Percentiles rank a stretch among this genome's conserved stretches.
These are phyloP conservation scores for Torymus tubicola DNA, from an alignment of 2,888 invertebrate genomes.

Conservation along the genomic window DNA sequence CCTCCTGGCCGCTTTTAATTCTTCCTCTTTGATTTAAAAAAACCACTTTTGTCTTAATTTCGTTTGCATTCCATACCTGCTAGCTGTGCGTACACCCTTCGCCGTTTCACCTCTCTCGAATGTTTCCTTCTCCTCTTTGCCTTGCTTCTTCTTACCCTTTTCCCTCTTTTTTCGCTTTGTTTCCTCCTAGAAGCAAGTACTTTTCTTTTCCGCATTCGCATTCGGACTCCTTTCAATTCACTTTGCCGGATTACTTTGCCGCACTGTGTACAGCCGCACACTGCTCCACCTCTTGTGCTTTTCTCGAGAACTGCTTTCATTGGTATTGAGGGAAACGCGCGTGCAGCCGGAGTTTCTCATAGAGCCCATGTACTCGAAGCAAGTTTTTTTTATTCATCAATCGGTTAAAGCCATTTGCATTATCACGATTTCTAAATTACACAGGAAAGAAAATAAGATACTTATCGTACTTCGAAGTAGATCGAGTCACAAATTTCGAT, in stretches of 20 bases:
- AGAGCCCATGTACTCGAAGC: too few species aligned
- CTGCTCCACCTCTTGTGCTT: not conserved
- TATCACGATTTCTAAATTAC: too few species aligned
- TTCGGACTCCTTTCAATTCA: slow-evolving; percentile 33
- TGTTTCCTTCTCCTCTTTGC: not conserved
- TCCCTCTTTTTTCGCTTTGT: not conserved
- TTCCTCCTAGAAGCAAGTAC: not conserved
- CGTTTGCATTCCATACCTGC: not conserved
- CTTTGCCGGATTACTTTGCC: slow-evolving; percentile 35
- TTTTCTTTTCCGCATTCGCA: not conserved
- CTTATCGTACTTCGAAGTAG: too few species aligned
- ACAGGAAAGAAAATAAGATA: too few species aligned
- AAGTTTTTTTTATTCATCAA: too few species aligned
- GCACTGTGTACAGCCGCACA: not conserved
- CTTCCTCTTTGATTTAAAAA: slow-evolving; percentile 25
- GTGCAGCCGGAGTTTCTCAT: too few species aligned
- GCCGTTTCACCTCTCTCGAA: too few species aligned
- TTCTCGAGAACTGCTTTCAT: not conserved
- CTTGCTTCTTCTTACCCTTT: not conserved
- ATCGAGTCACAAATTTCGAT: too few species aligned
- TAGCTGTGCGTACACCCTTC: not conserved
- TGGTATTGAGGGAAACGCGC: not conserved
- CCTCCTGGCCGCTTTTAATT: slow-evolving; percentile 22
- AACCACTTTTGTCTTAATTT: slow-evolving; percentile 33
- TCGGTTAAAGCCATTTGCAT: too few species aligned